Percentiles rank a stretch among this genome's conserved stretches.
Conservation (phyloP, 2,797 vertebrate genomes). For the Urophycis tenuis region DNA sequence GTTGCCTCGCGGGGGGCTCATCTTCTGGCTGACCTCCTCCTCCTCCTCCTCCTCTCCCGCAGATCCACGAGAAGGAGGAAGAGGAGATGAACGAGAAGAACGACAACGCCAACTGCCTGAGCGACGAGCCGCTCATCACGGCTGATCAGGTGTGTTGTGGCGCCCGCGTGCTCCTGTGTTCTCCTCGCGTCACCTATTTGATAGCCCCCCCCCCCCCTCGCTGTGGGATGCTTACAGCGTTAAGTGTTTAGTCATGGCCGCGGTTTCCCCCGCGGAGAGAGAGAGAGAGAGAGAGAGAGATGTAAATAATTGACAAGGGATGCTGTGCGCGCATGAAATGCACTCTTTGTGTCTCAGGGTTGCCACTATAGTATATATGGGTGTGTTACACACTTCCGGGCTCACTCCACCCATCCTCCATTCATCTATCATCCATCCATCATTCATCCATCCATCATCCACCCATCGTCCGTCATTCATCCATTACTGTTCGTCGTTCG, state of each 20-base stretch:
- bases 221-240: background rate
- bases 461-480: background rate
- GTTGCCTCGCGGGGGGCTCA: background rate
- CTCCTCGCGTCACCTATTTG: too few relatives aligned
- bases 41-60: slow-evolving; percentile 24
- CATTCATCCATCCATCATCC: background rate
- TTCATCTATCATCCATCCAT: too few relatives aligned
- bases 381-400: background rate
- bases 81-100: slow-evolving; percentile 92
- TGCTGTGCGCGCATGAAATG: background rate
- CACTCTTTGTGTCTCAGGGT: background rate
- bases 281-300: too few relatives aligned
- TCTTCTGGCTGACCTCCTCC: background rate
- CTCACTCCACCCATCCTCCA: too few relatives aligned
- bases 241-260: background rate
- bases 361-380: background rate
- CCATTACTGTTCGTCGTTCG: background rate
- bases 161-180: background rate
- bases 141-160: slow-evolving; percentile 80
- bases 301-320: background rate
- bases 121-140: slow-evolving; percentile 84
- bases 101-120: slow-evolving; percentile 81
- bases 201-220: background rate
- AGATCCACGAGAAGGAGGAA: slow-evolving; percentile 89
- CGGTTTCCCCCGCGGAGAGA: background rate